A percentile compares a stretch with the other conserved stretches of the same genome.
phyloP scores from a whole-genome alignment of 2,797 vertebrate genomes.

The Urosaurus nigricauda region DNA sequence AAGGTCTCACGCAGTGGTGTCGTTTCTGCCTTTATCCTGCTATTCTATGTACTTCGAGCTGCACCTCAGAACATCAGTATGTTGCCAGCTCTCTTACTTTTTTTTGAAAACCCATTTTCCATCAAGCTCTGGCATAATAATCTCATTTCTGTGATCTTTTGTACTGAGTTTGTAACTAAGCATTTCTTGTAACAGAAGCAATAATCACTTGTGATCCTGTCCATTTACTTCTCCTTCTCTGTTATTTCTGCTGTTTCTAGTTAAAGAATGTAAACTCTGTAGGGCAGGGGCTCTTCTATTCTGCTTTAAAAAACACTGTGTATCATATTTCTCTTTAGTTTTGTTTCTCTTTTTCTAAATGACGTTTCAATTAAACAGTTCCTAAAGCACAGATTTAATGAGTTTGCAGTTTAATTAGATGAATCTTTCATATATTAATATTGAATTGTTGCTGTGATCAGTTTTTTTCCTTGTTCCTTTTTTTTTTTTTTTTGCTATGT shows the following conservation, averaged over 20 bases:
- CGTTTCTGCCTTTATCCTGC: background rate
- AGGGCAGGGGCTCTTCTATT: background rate
- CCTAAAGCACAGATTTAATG: background rate
- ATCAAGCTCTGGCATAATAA: too few species aligned
- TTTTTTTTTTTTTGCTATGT: background rate
- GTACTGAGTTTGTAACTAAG: background rate
- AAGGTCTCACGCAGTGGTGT: background rate
- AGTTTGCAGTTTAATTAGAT: background rate
- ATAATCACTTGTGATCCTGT: background rate
- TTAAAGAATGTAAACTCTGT: background rate
- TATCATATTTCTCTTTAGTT: background rate
- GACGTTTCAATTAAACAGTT: background rate
- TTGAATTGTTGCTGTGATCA: background rate
- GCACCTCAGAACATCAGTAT: background rate
- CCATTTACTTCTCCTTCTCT: background rate
- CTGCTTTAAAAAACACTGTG: background rate
- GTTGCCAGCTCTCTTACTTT: background rate
- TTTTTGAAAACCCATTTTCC: too few species aligned
- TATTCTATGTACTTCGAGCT: background rate
- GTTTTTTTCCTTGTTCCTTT: too few species aligned
- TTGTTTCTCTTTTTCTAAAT: conserved; percentile 1
- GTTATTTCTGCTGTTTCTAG: background rate
- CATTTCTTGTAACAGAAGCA: background rate
- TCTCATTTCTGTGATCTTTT: background rate
- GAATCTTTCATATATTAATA: background rate